Base-by-base conservation (phyloP, 2,888 invertebrate species). In the Odontothrips loti region DNA sequence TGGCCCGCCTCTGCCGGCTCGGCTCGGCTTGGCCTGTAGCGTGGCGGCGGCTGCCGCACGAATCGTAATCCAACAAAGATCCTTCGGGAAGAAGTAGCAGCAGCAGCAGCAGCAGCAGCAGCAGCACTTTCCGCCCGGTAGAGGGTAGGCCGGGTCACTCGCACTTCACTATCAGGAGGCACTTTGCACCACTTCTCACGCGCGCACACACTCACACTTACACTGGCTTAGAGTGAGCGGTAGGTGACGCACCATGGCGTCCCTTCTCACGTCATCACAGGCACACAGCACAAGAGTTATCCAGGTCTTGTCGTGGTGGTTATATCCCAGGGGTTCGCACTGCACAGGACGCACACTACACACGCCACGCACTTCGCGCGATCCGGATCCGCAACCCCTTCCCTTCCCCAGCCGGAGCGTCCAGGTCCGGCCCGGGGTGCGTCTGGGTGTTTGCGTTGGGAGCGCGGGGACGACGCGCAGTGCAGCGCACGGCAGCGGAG, bases 201-300 rank as follows among this genome's bases (percentile, higher is more conserved):
- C 68, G 51, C 51, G 23, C n/a, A 43, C 34, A 58, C 58, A 58
- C 58, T 27, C 68, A 75, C 68, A 75, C 68, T 75, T 75, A 75
- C 68, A 75, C 68, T 75, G 68, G 68, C 68, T 75, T 11, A 27
- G 23, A 9, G 68, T 12, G 68, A 10, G 23, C 23, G 68, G 27
- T 75, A 75, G 12, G 68, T 27, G 68, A 27, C 68, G 68, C 68
- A 75, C 68, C 68, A 75, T 75, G 68, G 68, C 68, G 68, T 75
- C 68, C 68, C 68, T 23, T 27, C 68, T 58, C 58, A 58, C 58
- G 58, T 58, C 58, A 58, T 58, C 58, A 58, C 58, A 15, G 20
- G 58, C 20, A 1, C 58, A 2, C 51, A 2, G 17, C 58, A 58
- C 58, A 15, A 58, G 20, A 58, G 20, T 43, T 4, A 43, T 43